Evolutionary conservation across 2,113 vertebrate species (phyloP), one percentile per base, ranked within the genome.

Genomic region (Gambusia holbrooki): DNA sequence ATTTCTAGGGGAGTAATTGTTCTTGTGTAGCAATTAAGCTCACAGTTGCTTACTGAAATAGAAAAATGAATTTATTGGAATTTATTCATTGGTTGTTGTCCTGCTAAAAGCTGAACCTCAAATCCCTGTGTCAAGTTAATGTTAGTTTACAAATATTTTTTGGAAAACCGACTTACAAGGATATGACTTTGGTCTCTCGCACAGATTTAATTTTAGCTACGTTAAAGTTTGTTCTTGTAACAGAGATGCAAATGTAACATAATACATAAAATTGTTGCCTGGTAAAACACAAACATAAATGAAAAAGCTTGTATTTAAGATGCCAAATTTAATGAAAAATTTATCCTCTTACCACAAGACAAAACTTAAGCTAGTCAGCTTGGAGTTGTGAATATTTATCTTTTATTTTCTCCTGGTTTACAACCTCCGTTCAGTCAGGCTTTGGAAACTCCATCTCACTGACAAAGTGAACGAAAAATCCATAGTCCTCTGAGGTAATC

Each of bases 401-500:
- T 32, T 14, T 37, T 63, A 27, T n/a, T 66, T 28, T 58, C 66
- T 71, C 32, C 29, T 15, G 60, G 12, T 69, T 33, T 45, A n/a
- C 28, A 30, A 25, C 19, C 27, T 27, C 45, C 68, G n/a, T 17
- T 63, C 33, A 69, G 6, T 4, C 17, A 51, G 27, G 29, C 66
- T 22, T 60, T 51, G 71, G 30, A 82, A 83, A 80, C 64, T 29
- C 4, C 62, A 64, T 29, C 10, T 3, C 15, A 60, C 45, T 73
- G 74, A 80, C 48, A 33, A 35, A 27, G 13, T 7, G 32, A 19
- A 17, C 73, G 62, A 51, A 29, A 74, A 83, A 79, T 80, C 80
- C 35, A 79, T 72, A 76, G 30, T 63, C 71, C 54, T 66, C 58
- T 74, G 48, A 64, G 77, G n/a, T 69, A 66, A 76, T 84, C 68